A percentile compares a stretch with the other conserved stretches of the same genome.
phyloP scores from a whole-genome alignment of 2,113 vertebrate species.

The Pachypanchax playfairii region DNA sequence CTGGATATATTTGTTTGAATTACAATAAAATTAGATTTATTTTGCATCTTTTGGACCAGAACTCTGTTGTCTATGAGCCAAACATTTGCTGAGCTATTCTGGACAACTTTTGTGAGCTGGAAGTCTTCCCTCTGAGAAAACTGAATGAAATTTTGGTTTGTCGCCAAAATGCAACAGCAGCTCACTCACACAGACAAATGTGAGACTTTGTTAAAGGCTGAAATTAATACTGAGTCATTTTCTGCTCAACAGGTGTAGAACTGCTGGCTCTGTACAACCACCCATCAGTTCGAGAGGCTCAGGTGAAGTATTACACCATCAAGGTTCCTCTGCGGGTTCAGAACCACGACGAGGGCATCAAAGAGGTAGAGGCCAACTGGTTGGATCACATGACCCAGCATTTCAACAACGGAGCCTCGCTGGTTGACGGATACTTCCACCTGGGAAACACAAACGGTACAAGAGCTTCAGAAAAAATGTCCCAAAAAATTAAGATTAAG shows the following conservation, averaged over 20 bases:
- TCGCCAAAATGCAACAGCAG: constrained; percentile 25
- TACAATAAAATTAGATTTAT: not conserved
- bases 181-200: constrained; percentile 18
- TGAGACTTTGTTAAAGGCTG: constrained; percentile 9
- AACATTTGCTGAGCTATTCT: constrained; percentile 12
- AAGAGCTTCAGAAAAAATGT: not conserved
- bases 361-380: constrained; percentile 92
- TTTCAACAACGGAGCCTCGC: constrained; percentile 92
- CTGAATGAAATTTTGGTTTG: constrained; percentile 31
- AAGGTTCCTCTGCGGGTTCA: constrained; percentile 92
- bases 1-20: constrained; percentile 2
- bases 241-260: constrained; percentile 81
- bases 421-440: constrained; percentile 93
- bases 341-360: constrained; percentile 84
- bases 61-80: constrained; percentile 9
- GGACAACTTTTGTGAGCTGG: constrained; percentile 20
- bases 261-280: constrained; percentile 93
- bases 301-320: constrained; percentile 89
- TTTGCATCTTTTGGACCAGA: not conserved
- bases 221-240: constrained; percentile 18
- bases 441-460: constrained; percentile 86
- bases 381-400: constrained; percentile 98
- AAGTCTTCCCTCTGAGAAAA: constrained; percentile 22
- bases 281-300: constrained; percentile 78
- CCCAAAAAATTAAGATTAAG: too few species aligned